Conservation (phyloP, 2,797 vertebrate species). For the Poeciliopsis gracilis region DNA sequence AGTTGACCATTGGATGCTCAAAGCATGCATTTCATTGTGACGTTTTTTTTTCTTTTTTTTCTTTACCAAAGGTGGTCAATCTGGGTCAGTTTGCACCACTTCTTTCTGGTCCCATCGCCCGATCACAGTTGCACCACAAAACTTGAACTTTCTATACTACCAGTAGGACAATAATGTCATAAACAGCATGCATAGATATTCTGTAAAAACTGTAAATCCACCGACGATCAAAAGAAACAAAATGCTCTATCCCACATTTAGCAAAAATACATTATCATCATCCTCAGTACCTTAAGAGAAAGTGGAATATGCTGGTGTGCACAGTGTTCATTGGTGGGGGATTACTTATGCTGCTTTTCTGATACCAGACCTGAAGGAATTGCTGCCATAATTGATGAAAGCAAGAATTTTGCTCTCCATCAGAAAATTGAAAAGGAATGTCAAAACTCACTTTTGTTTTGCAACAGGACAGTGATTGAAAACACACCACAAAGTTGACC, state of each 20-base stretch:
- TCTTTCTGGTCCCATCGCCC: not conserved
- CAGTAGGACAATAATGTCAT: not conserved
- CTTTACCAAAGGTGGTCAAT: not conserved
- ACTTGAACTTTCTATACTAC: not conserved
- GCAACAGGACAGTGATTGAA: not conserved
- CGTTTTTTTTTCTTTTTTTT: not conserved
- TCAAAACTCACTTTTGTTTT: not conserved
- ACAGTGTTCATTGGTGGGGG: not conserved
- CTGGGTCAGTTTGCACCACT: not conserved
- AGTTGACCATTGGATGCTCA: not conserved
- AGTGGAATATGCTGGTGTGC: not conserved
- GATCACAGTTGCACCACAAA: not conserved
- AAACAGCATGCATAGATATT: not conserved
- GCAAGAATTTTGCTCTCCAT: not conserved
- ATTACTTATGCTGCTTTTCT: not conserved
- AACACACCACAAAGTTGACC: not conserved
- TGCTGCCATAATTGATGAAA: not conserved
- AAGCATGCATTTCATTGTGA: not conserved
- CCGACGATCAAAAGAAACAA: not conserved
- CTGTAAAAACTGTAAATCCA: not conserved
- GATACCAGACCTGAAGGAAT: not conserved
- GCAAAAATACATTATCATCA: not conserved
- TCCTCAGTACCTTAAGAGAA: not conserved
- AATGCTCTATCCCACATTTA: not conserved
- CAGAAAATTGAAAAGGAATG: not conserved